Evolutionary conservation across 2,113 vertebrate species (phyloP), one percentile per base, ranked within the genome.

Genomic region (Paramormyrops kingsleyae): DNA sequence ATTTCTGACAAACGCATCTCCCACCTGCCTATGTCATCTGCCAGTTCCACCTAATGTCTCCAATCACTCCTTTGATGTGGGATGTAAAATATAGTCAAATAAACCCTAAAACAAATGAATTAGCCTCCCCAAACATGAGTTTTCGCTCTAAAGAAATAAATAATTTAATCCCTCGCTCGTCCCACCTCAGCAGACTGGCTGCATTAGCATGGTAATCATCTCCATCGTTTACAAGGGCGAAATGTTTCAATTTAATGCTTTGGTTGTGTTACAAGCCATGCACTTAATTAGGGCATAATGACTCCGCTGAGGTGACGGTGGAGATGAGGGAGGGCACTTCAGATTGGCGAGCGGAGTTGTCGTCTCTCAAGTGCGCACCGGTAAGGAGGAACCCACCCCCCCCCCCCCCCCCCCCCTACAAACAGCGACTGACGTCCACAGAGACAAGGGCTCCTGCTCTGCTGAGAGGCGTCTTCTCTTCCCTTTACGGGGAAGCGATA

Each of bases 221-320:
- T 97, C 96, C 95, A 97, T 97, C 91, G 97, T 97, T 97, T 97
- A 97, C 96, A 97, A 97, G 96, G 97, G 97, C 96, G 96, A 97
- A 96, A 96, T 96, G 96, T 97, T 97, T 97, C 97, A 97, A 96
- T 97, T 97, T 97, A 97, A 97, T 97, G 97, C 97, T 96, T 96
- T 97, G 96, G 96, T 96, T 97, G 96, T 96, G 95, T 96, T 96
- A 96, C 97, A 97, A 97, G 97, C 97, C 97, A 97, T 97, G 96
- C 96, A 97, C 96, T 96, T 97, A 97, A 98, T 97, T 97, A 97
- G 96, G 95, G 96, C 94, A 96, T 97, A 97, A 97, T 97, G 97
- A 96, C 95, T 97, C 95, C 96, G 96, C 96, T 94, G 95, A 97
- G 97, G 96, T 88, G 95, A 96, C 21, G 95, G 95, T 96, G 96